Evolutionary conservation across 2,888 invertebrate genomes (phyloP).

Genomic region (Zhengitettix transpicula): DNA sequence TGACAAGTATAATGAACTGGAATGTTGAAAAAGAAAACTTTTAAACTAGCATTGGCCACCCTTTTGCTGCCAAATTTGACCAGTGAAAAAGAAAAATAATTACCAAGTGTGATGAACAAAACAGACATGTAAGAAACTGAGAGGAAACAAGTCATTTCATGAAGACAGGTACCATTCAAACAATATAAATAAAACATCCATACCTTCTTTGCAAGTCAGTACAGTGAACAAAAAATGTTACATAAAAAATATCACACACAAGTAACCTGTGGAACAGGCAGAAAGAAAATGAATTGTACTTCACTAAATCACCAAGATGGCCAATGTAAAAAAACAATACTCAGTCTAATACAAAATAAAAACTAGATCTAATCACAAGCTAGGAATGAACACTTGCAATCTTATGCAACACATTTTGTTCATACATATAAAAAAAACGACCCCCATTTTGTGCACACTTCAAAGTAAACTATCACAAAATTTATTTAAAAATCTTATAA

Average conservation of each 20-base stretch:
- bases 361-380: slow-evolving; percentile 3
- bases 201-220: not conserved
- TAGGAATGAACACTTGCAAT: slow-evolving; percentile 5
- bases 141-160: no score
- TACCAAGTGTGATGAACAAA: no score
- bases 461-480: not conserved
- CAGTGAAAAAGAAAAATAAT: no score
- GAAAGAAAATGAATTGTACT: no score
- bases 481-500: not conserved
- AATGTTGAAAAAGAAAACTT: no score
- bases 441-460: not conserved
- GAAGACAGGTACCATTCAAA: not conserved
- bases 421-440: not conserved
- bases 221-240: not conserved
- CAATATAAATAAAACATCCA: not conserved
- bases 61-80: no score
- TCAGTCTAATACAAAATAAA: not conserved
- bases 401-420: not conserved
- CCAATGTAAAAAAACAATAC: not conserved
- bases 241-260: not conserved
- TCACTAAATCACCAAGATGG: no score
- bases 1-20: no score
- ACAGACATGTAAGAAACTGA: no score
- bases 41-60: no score
- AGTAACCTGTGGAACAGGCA: no score